Conservation (phyloP, 2,797 vertebrate genomes). For the Dryobates pubescens region DNA sequence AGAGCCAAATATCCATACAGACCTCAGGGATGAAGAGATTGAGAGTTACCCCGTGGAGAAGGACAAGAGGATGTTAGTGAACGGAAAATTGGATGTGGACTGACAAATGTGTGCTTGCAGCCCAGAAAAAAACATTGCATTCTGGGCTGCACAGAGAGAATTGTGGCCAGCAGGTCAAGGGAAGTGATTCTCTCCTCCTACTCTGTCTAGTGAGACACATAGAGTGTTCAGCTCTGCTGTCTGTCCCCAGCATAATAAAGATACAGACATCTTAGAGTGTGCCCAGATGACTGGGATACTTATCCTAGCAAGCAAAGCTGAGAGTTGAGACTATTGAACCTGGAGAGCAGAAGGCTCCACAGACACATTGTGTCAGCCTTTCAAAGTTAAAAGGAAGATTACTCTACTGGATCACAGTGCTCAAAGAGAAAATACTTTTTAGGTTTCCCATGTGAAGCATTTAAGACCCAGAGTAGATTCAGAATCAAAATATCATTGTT, state of each 20-base stretch:
- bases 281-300: neutral
- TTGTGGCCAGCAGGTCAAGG: neutral
- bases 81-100: neutral
- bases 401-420: neutral
- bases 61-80: neutral
- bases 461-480: neutral
- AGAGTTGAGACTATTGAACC: neutral
- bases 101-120: neutral
- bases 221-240: neutral
- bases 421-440: neutral
- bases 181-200: neutral
- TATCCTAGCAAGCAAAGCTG: neutral
- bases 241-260: neutral
- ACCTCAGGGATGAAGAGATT: neutral
- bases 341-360: neutral
- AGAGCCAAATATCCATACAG: neutral
- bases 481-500: neutral
- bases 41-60: neutral
- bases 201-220: neutral
- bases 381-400: neutral
- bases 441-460: neutral
- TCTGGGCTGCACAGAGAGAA: neutral
- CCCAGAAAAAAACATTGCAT: neutral
- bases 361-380: neutral
- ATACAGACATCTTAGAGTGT: neutral